A percentile compares a stretch with the other conserved stretches of the same genome.
Evolutionary conservation across 2,888 invertebrate genomes (phyloP).

Genomic region (Cylloceria caligata): DNA sequence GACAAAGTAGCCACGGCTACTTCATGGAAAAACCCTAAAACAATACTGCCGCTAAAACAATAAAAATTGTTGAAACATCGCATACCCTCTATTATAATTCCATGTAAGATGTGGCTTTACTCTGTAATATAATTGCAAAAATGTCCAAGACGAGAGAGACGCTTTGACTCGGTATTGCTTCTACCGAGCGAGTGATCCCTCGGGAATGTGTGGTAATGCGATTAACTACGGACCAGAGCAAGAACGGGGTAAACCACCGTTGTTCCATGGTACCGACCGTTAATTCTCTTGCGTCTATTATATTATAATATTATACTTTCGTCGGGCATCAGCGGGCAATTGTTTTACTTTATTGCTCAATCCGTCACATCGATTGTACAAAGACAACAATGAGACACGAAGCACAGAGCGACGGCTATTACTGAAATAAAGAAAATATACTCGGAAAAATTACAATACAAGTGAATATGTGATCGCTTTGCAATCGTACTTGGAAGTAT

Average conservation of each 20-base stretch:
- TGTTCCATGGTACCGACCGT: constrained; percentile 61
- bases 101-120: background rate
- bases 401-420: too few species aligned
- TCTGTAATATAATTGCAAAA: constrained; percentile 31
- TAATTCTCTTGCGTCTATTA: constrained; percentile 63
- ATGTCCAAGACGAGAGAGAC: constrained; percentile 56
- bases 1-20: background rate
- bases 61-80: constrained; percentile 11
- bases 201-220: constrained; percentile 64
- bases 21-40: background rate
- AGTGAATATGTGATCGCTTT: background rate
- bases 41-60: constrained; percentile 24
- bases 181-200: constrained; percentile 55
- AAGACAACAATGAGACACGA: constrained; percentile 14
- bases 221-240: constrained; percentile 59
- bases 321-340: background rate
- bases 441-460: background rate
- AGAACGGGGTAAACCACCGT: constrained; percentile 65
- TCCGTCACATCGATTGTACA: background rate
- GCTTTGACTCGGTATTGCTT: constrained; percentile 54
- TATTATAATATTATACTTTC: constrained; percentile 41
- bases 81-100: background rate
- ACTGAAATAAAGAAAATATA: background rate
- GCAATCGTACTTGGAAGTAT: background rate
- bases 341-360: constrained; percentile 13